Base-by-base conservation (phyloP, 30 jellyfish, hydroid and myxozoan species). In the Catostylus mosaicus region DNA sequence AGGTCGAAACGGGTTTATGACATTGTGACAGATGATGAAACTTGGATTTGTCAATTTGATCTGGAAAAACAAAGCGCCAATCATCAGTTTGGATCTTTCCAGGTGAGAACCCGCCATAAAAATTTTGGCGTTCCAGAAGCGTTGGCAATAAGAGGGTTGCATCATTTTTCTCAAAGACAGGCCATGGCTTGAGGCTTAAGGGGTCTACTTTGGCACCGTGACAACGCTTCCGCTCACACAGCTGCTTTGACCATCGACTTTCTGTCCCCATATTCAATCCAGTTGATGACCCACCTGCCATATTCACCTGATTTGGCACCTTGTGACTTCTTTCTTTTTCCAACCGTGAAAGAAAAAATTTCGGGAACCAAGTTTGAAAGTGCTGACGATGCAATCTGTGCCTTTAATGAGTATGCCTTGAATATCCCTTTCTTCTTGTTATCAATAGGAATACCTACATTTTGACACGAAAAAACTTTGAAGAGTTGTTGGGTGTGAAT, bases 251-350 rank as follows among this genome's bases (percentile, higher is more conserved):
- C 51, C 31, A 46, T 46, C 32, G 70, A 72, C 83, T 72, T 36
- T 72, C 38, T 45, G 30, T 22, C 23, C 71, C 9, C 36, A 19
- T 18, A 72, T 72, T 31, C 47, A 19, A 43, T 47, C 63, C 68
- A 46, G 30, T 22, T 72, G 51, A 31, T 72, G 65, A 46, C 83
- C 83, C 83, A 72, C 70, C 83, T 56, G 32, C 83, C 36, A 46
- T 72, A 72, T 72, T 72, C 71, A 43, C 84, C 89, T 63, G 84
- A 78, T 63, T 60, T 78, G 71, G 89, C 89, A 78, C 84, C 84
- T 32, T 78, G 89, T 78, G 84, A 78, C 68, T 30, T 78, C 84
- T 78, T 59, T 36, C 80, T 59, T 61, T 57, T 57, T 22, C 82
- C 82, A 22, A 73, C 37, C 22, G 51, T 47, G 63, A 75, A 75